Conservation (phyloP, 2,113 vertebrate species). For the Bettongia penicillata region DNA sequence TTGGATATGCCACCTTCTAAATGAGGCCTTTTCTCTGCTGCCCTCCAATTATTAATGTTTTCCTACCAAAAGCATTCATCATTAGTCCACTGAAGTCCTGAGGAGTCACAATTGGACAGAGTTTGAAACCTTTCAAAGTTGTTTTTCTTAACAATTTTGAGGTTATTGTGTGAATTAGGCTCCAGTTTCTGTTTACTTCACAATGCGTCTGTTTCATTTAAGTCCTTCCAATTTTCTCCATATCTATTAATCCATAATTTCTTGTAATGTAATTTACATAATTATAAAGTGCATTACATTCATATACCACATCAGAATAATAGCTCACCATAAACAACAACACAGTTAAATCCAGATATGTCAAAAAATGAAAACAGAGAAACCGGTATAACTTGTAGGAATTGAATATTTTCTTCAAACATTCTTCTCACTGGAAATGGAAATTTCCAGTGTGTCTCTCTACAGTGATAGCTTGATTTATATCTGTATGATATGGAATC, state of each 20-base stretch:
- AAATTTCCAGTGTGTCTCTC: background rate
- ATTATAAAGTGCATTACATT: background rate
- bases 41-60: background rate
- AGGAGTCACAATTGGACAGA: background rate
- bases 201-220: background rate
- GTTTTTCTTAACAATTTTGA: background rate
- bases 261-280: background rate
- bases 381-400: constrained; percentile 18
- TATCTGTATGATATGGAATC: constrained; percentile 1
- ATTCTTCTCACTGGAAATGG: constrained; percentile 49
- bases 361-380: background rate
- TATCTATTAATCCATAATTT: background rate
- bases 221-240: background rate
- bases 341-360: background rate
- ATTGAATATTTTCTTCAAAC: background rate
- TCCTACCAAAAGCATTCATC: background rate
- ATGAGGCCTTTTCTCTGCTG: background rate
- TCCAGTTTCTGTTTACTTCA: background rate
- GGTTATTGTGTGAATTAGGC: background rate
- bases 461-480: background rate
- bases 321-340: background rate
- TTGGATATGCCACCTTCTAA: background rate
- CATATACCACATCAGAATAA: background rate
- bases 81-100: background rate
- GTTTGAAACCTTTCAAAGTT: background rate